Evolutionary conservation across 2,888 invertebrate species (phyloP).

Genomic region (Cryptocheilus praepositus): DNA sequence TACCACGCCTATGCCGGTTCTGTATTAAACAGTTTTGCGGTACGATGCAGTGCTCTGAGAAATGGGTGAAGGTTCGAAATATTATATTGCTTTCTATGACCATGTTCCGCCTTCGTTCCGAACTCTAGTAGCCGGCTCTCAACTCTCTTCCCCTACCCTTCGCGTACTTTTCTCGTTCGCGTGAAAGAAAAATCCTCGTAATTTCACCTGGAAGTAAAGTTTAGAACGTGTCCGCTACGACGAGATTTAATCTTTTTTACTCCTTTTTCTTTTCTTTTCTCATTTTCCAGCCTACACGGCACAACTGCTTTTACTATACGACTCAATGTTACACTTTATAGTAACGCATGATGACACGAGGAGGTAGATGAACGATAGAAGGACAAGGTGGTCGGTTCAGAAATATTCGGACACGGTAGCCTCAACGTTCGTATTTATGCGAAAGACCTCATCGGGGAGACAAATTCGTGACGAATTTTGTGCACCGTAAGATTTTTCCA

Average conservation of each 20-base stretch:
- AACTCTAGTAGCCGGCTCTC: background rate
- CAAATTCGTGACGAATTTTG: too few relatives aligned
- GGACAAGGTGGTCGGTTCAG: slow-evolving; percentile 22
- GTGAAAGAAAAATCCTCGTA: slow-evolving; percentile 16
- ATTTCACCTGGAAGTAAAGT: slow-evolving; percentile 27
- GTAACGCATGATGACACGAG: slow-evolving; percentile 15
- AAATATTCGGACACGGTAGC: slow-evolving; percentile 15
- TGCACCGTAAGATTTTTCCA: too few relatives aligned
- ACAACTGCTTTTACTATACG: slow-evolving; percentile 4
- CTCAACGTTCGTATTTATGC: too few relatives aligned
- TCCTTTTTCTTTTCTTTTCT: slow-evolving; percentile 17
- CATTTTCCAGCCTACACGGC: background rate
- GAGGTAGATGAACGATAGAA: slow-evolving; percentile 31
- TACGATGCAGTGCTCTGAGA: slow-evolving; percentile 17
- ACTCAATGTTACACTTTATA: background rate
- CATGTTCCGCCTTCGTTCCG: background rate
- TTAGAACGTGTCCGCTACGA: background rate
- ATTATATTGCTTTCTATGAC: slow-evolving; percentile 17
- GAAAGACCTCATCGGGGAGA: too few relatives aligned
- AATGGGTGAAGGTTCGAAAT: slow-evolving; percentile 4
- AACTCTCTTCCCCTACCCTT: background rate
- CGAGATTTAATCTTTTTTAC: background rate
- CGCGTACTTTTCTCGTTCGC: background rate
- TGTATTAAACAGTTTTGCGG: slow-evolving; percentile 14
- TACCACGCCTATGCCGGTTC: slow-evolving; percentile 47